phyloP scores from a whole-genome alignment of 2,113 vertebrate genomes.

The Dipodomys stephensi region DNA sequence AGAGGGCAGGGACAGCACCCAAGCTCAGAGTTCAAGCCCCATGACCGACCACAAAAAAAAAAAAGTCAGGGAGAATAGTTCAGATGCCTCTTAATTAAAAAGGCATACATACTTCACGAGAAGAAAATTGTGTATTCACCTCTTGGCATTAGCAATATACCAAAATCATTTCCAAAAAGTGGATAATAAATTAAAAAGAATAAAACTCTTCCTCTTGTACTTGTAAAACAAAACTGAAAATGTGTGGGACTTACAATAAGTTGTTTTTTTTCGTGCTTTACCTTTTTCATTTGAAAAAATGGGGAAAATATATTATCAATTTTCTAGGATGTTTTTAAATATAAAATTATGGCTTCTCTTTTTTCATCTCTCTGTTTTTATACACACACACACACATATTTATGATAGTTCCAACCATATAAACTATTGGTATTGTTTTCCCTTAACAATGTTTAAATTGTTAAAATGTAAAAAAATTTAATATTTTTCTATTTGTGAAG shows the following conservation, averaged over 20 bases:
- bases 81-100: background rate
- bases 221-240: conserved; percentile 13
- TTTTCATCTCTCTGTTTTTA: background rate
- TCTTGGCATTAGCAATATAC: background rate
- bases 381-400: background rate
- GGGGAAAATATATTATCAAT: background rate
- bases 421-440: background rate
- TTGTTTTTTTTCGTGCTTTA: conserved; percentile 24
- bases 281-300: conserved; percentile 20
- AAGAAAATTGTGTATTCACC: background rate
- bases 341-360: background rate
- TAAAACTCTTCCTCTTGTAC: background rate
- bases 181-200: background rate
- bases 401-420: conserved; percentile 13
- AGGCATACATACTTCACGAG: background rate
- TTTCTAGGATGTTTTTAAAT: background rate
- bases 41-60: too few species aligned
- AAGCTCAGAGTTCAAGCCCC: too few species aligned
- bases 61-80: background rate
- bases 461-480: background rate
- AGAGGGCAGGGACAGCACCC: too few species aligned
- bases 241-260: background rate
- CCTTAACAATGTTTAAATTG: conserved; percentile 3
- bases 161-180: background rate
- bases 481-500: background rate